Evolutionary conservation across 1,140 invertebrate species (phyloP), one percentile per base, ranked within the genome.

Genomic region (Polyergus mexicanus): DNA sequence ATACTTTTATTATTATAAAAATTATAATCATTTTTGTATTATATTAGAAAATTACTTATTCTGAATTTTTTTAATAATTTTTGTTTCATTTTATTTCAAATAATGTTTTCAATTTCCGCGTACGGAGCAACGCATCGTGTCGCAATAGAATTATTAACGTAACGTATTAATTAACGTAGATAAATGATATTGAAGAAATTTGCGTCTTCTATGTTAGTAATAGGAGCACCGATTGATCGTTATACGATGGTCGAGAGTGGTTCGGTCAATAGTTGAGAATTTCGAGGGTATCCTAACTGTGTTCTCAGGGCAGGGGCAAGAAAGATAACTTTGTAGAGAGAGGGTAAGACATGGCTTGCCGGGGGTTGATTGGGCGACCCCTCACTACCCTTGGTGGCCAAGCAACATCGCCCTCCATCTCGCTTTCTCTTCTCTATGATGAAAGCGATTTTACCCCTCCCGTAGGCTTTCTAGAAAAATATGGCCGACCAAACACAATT

Each of bases 281-380:
- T 93, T 91, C 91, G 91, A 89, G 86, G 89, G 92, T 91, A 92
- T 92, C 92, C 92, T 89, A 92, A 93, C 90, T 85, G 84, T 87
- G 88, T 90, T 89, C 47, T 19, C 86, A 89, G 92, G 90, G 92
- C 91, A 94, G 90, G 91, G 91, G 93, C 94, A 95, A 95, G 95
- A 95, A 95, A 95, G 94, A 95, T 95, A 95, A 95, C 94, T 95
- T 95, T 89, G 91, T 93, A 92, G 93, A 83, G 93, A 71, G 92
- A 93, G 94, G 93, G 94, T 94, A 95, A 95, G 94, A 94, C 93
- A 92, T 91, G 92, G 90, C 90, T 94, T 92, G 91, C 93, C 90
- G 92, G 92, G 94, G 95, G 93, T 95, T 94, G 94, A 95, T 95
- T 95, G 94, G 94, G 93, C 91, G 91, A 93, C 93, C 94, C 93